Evolutionary conservation across 1,140 invertebrate genomes (phyloP).

Genomic region (Diprion similis): DNA sequence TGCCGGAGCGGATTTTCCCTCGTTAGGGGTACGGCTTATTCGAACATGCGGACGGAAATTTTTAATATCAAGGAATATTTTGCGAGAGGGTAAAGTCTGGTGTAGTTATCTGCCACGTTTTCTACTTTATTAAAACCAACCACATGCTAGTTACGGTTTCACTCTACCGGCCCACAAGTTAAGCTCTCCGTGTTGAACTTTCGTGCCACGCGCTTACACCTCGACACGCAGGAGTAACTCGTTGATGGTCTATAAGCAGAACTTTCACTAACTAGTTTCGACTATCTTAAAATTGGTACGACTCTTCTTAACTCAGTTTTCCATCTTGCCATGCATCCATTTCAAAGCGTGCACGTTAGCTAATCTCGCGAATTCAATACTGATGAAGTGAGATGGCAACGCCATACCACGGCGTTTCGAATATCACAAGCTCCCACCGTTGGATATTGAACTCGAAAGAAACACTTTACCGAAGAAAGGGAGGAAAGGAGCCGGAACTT

Average conservation of each 20-base stretch:
- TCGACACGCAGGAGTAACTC: too few species aligned
- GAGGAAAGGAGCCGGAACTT: neutral
- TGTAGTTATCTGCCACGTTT: constrained; percentile 32
- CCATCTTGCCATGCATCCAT: too few species aligned
- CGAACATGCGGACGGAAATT: constrained; percentile 42
- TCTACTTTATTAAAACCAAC: constrained; percentile 34
- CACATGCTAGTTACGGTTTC: constrained; percentile 11
- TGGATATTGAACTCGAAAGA: neutral
- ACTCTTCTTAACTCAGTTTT: too few species aligned
- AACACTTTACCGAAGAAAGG: constrained; percentile 8
- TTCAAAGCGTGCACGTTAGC: too few species aligned
- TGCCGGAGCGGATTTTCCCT: constrained; percentile 40
- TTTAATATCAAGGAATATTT: constrained; percentile 44
- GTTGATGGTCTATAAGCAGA: too few species aligned
- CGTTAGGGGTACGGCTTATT: constrained; percentile 28
- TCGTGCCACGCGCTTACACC: neutral
- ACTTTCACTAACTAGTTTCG: too few species aligned
- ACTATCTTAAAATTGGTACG: too few species aligned
- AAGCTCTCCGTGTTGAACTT: neutral
- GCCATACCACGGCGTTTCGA: neutral
- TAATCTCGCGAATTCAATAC: too few species aligned
- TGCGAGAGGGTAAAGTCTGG: constrained; percentile 32
- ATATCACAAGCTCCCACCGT: neutral
- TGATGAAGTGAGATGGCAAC: neutral
- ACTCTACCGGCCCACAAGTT: neutral